Conservation (phyloP, 2,888 invertebrate genomes). For the Eumacrocentrus americanus region DNA sequence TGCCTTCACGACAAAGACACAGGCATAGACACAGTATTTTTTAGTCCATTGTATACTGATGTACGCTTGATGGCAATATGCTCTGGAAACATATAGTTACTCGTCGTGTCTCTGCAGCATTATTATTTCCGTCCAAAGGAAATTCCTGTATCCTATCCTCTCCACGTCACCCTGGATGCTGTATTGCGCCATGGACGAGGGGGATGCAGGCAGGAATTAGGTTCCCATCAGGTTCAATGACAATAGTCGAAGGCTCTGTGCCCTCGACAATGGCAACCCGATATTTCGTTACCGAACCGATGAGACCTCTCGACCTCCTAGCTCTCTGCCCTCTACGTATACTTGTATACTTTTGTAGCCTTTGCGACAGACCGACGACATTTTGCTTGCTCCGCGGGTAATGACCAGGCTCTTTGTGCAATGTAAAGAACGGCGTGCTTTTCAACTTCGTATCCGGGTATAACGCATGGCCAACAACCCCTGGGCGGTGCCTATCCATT, state of each 20-base stretch:
- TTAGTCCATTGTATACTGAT: no score
- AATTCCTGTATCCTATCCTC: constrained; percentile 15
- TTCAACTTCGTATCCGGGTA: constrained; percentile 40
- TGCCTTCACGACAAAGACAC: no score
- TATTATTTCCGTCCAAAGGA: constrained; percentile 16
- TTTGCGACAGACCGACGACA: constrained; percentile 8
- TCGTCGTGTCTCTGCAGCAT: no score
- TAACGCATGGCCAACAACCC: constrained; percentile 10
- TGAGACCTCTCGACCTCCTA: constrained; percentile 36
- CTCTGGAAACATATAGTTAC: no score
- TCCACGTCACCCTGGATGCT: constrained; percentile 9
- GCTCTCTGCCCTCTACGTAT: constrained; percentile 33
- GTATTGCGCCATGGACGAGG: neutral
- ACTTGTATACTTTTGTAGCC: constrained; percentile 1
- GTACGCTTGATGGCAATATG: no score
- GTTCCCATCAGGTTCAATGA: constrained; percentile 41
- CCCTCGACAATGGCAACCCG: constrained; percentile 49
- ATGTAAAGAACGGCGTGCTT: constrained; percentile 33
- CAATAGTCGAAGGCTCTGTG: constrained; percentile 36
- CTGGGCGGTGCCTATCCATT: constrained; percentile 15
- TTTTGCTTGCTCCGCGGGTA: no score
- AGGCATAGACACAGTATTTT: no score
- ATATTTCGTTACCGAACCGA: constrained; percentile 47
- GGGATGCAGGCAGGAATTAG: constrained; percentile 40
- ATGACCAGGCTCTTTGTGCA: no score